Conservation (phyloP, 1,140 invertebrate species). For the Drosophila equinoxialis region DNA sequence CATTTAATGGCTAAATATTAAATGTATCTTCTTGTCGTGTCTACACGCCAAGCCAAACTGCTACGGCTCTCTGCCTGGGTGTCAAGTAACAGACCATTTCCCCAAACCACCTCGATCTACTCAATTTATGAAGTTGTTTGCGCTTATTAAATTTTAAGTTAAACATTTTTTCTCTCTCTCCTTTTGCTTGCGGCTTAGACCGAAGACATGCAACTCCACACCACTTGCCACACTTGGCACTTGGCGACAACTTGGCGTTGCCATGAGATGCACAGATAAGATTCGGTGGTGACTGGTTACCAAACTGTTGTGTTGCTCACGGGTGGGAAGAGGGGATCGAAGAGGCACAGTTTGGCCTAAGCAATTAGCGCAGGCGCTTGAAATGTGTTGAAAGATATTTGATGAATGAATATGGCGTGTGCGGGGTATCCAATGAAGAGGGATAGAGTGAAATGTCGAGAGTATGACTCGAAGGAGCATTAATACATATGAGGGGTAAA, state of each 20-base stretch:
- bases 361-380: constrained; percentile 71
- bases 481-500: no score
- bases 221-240: constrained; percentile 47
- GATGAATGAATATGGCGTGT: constrained; percentile 71
- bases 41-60: constrained; percentile 22
- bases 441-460: neutral
- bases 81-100: constrained; percentile 48
- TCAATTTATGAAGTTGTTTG: constrained; percentile 78
- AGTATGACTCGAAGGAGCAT: no score
- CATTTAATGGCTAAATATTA: constrained; percentile 80
- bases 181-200: constrained; percentile 33
- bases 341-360: constrained; percentile 35
- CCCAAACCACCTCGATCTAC: neutral
- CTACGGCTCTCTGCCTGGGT: constrained; percentile 45
- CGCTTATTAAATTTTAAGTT: constrained; percentile 80
- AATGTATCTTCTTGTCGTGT: constrained; percentile 74
- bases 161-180: constrained; percentile 40
- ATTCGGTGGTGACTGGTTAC: constrained; percentile 75
- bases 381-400: constrained; percentile 79
- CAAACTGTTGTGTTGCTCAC: constrained; percentile 36
- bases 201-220: constrained; percentile 43
- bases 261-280: constrained; percentile 76
- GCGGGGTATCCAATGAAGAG: neutral
- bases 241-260: constrained; percentile 74
- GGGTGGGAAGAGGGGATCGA: constrained; percentile 1